phyloP scores from a whole-genome alignment of 2,797 vertebrate species.

The Tokudaia muenninki region DNA sequence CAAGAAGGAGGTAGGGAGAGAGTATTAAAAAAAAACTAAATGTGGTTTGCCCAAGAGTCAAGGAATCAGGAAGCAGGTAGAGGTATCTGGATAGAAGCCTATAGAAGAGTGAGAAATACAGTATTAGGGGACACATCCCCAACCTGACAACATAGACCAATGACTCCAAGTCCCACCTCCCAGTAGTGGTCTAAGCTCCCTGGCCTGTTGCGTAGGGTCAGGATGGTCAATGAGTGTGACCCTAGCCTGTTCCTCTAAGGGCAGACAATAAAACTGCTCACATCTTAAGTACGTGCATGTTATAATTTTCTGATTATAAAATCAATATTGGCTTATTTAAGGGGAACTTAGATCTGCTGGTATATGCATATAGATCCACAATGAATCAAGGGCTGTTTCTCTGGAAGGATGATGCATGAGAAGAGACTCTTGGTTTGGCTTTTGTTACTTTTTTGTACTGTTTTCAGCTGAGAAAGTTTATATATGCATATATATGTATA shows the following conservation, averaged over 20 bases:
- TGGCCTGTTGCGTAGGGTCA: background rate
- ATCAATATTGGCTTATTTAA: constrained; percentile 73
- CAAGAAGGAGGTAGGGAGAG: background rate
- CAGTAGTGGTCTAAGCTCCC: background rate
- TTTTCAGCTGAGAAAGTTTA: background rate
- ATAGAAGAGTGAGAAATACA: background rate
- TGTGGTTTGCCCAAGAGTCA: background rate
- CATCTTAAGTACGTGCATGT: constrained; percentile 56
- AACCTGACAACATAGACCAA: background rate
- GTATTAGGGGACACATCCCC: background rate
- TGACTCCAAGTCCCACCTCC: background rate
- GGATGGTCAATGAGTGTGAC: background rate
- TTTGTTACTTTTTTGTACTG: background rate
- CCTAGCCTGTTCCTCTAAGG: background rate
- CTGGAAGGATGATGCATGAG: background rate
- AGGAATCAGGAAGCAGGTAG: background rate
- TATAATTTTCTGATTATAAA: constrained; percentile 74
- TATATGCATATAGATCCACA: constrained; percentile 14
- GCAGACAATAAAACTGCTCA: constrained; percentile 26
- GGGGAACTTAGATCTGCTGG: constrained; percentile 42
- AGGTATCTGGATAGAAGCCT: background rate
- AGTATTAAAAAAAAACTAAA: constrained; percentile 32
- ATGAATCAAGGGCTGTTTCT: constrained; percentile 58
- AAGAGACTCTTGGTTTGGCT: constrained; percentile 6
- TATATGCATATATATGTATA: too few relatives aligned